Percentiles rank a stretch among this genome's conserved stretches.
Evolutionary conservation across 2,888 invertebrate species (phyloP).

Genomic region (Chymomyza amoena): DNA sequence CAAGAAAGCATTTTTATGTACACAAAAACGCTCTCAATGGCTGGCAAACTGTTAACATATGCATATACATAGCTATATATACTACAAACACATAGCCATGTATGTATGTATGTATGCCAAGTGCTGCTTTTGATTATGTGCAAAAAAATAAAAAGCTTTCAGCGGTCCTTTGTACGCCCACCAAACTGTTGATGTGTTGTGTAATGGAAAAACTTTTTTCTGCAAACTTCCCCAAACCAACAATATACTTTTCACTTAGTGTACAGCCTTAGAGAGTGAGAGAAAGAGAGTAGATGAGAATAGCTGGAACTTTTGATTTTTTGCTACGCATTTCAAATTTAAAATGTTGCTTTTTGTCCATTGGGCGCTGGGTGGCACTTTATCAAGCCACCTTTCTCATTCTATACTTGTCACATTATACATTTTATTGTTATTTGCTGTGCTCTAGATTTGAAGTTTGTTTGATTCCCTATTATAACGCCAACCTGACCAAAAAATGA

Average conservation of each 20-base stretch:
- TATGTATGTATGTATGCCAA: constrained; percentile 14
- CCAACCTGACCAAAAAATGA: too few species aligned
- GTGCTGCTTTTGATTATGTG: constrained; percentile 25
- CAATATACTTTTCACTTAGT: constrained; percentile 64
- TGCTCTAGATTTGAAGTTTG: neutral
- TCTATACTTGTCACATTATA: neutral
- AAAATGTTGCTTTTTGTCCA: constrained; percentile 29
- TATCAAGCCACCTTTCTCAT: neutral
- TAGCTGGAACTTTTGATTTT: constrained; percentile 48
- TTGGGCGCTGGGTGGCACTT: neutral
- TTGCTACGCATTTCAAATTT: constrained; percentile 41
- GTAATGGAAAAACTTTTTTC: constrained; percentile 66
- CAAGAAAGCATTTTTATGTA: neutral
- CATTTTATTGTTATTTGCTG: neutral
- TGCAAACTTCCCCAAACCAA: neutral
- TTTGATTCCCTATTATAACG: neutral
- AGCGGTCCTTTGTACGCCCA: constrained; percentile 58
- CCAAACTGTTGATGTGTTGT: constrained; percentile 67
- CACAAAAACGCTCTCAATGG: constrained; percentile 38
- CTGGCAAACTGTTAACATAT: constrained; percentile 19
- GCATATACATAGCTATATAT: neutral
- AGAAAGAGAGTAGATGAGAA: constrained; percentile 8
- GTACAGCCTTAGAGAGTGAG: neutral
- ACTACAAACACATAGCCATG: neutral
- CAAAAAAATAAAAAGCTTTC: constrained; percentile 58